A percentile compares a stretch with the other conserved stretches of the same genome.
Conservation (phyloP, 2,113 vertebrate species). For the Loxodonta africana region DNA sequence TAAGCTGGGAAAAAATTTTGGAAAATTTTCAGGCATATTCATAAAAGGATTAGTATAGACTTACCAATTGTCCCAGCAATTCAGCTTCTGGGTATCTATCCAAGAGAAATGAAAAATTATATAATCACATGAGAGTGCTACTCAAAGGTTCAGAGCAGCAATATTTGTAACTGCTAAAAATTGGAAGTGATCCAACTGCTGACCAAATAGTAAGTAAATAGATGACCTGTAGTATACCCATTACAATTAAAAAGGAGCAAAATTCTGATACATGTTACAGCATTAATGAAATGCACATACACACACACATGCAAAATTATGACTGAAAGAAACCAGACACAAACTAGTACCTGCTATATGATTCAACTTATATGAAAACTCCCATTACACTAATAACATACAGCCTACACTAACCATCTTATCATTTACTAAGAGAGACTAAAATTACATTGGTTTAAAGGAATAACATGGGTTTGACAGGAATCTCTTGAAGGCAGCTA, state of each 20-base stretch:
- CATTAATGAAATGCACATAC: not conserved
- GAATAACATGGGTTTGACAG: not conserved
- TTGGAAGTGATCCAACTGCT: too few relatives aligned
- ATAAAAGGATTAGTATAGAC: too few relatives aligned
- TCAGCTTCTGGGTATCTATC: too few relatives aligned
- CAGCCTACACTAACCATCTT: not conserved
- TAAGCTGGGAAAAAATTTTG: too few relatives aligned
- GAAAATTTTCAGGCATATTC: too few relatives aligned
- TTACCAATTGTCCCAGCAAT: too few relatives aligned
- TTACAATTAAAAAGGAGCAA: not conserved
- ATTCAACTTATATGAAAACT: not conserved
- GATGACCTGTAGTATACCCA: not conserved
- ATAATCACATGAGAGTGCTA: too few relatives aligned
- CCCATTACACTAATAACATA: not conserved
- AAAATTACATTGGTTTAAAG: not conserved
- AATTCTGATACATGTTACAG: not conserved
- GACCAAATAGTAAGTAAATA: not conserved
- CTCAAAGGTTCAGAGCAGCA: too few relatives aligned
- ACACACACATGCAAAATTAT: too few relatives aligned
- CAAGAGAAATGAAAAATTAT: too few relatives aligned
- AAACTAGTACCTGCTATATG: not conserved
- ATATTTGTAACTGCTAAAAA: too few relatives aligned
- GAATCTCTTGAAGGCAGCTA: conserved; percentile 44
- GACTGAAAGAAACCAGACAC: not conserved
- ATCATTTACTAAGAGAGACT: not conserved